Base-by-base conservation (phyloP, 2,113 vertebrate genomes). In the Chloropsis hardwickii region DNA sequence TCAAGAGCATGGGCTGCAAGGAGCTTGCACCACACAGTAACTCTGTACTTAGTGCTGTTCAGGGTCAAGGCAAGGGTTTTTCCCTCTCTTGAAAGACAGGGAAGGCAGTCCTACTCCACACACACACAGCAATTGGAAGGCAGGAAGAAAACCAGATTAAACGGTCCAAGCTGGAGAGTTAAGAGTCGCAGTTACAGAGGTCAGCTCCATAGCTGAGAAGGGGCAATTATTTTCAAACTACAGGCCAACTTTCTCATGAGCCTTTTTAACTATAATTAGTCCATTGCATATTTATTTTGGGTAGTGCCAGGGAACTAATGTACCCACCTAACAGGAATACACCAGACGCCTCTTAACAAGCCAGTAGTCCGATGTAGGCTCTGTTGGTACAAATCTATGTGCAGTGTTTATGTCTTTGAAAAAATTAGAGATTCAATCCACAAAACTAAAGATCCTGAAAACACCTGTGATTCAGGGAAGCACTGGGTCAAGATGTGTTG, bases 321-420 rank as follows among this genome's bases (percentile, higher is more conserved):
- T 6, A 60, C 23, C 22, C 24, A 17, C 0, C 0, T 25, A 50
- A 47, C 10, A 74, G 35, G 24, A 48, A 66, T 4, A 64, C 13
- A 65, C 2, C 27, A 72, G 16, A 51, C 0, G 0, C 16, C 40
- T 51, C n/a, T 48, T 57, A 57, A 47, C 5, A 72, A 82, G 17
- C 3, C 35, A 28, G 10, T 37, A 37, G 37, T 37, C 23, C 0
- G 0, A 2, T 3, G 3, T 2, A 74, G 39, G 27, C 5, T 33
- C 40, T 39, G 23, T 37, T 54, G 42, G 31, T 28, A 79, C 31
- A 88, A 76, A 85, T 21, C 33, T 22, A 9, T 0, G 0, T 4
- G 22, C 6, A 40, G 31, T 14, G 33, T 40, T 73, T 42, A 77
- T 7, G 16, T 23, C 28, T 53, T 65, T 65, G 23, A 31, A 89